Conservation (phyloP, 92 coral and sea anemone species). For the Chrysogorgia sp. region DNA sequence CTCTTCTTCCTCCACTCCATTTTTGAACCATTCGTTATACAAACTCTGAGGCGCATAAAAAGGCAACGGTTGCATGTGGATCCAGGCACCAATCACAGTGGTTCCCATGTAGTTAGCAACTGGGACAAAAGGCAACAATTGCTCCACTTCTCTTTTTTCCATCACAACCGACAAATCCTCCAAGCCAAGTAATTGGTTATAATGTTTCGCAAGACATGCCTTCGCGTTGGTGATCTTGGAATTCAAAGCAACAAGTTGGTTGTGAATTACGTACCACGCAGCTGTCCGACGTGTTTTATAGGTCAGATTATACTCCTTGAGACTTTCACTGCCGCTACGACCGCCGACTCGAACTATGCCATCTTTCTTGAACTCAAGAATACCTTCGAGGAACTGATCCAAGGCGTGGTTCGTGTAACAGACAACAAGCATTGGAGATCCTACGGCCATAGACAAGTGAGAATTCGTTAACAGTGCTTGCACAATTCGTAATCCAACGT, state of each 20-base stretch:
- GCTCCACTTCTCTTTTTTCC: slow-evolving; percentile 2
- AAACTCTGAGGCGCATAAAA: slow-evolving; percentile 10
- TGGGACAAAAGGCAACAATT: slow-evolving; percentile 13
- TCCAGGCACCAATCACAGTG: slow-evolving; percentile 38
- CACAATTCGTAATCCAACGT: slow-evolving; percentile 82
- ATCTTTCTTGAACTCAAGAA: slow-evolving; percentile 64
- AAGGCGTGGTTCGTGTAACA: slow-evolving; percentile 93
- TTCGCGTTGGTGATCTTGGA: neutral
- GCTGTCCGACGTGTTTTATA: slow-evolving; percentile 17
- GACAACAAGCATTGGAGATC: slow-evolving; percentile 77
- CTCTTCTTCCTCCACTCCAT: slow-evolving; percentile 5
- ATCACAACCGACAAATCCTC: slow-evolving; percentile 20
- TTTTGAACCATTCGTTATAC: neutral
- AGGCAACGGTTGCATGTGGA: slow-evolving; percentile 35
- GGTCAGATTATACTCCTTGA: slow-evolving; percentile 63
- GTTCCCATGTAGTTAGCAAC: slow-evolving; percentile 21
- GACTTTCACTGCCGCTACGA: slow-evolving; percentile 72
- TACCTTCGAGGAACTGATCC: slow-evolving; percentile 92
- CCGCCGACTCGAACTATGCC: slow-evolving; percentile 89
- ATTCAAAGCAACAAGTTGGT: neutral
- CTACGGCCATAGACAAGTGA: neutral
- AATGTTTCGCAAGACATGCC: neutral
- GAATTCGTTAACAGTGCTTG: slow-evolving; percentile 74
- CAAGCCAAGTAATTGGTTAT: neutral
- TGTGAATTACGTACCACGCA: slow-evolving; percentile 11